Conservation (phyloP, 2,888 invertebrate genomes). For the Encarsia formosa region DNA sequence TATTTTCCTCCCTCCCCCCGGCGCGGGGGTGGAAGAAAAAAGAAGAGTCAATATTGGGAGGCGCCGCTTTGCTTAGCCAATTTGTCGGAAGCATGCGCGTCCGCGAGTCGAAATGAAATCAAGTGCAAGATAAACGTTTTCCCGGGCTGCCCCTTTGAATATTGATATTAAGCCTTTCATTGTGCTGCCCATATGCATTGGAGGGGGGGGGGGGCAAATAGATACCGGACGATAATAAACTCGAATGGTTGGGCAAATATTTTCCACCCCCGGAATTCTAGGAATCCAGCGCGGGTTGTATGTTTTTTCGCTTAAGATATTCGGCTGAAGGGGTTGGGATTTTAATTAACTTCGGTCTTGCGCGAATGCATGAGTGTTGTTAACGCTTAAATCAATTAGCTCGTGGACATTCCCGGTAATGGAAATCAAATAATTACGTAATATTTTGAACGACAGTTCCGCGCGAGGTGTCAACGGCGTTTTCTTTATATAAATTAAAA, state of each 20-base stretch:
- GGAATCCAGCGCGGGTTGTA: not conserved
- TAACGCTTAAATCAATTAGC: too few species aligned
- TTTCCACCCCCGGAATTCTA: slow-evolving; percentile 11
- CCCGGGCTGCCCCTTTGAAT: slow-evolving; percentile 41
- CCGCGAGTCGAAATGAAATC: slow-evolving; percentile 50
- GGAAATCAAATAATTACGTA: too few species aligned
- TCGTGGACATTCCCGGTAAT: too few species aligned
- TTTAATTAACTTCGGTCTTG: not conserved
- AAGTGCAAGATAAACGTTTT: slow-evolving; percentile 50
- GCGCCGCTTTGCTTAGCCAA: slow-evolving; percentile 28
- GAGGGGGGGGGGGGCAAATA: slow-evolving; percentile 12
- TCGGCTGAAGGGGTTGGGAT: not conserved
- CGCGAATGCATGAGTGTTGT: too few species aligned
- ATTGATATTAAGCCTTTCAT: slow-evolving; percentile 49
- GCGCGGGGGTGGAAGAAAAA: not conserved
- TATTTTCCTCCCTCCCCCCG: slow-evolving; percentile 8
- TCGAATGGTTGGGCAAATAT: slow-evolving; percentile 21
- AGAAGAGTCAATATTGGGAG: slow-evolving; percentile 30
- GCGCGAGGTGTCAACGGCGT: too few species aligned
- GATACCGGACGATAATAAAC: slow-evolving; percentile 25
- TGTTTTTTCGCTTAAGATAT: not conserved
- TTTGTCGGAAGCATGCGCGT: too few species aligned
- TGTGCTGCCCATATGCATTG: slow-evolving; percentile 11
- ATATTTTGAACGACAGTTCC: too few species aligned
- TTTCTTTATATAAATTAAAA: too few species aligned